A percentile compares a stretch with the other conserved stretches of the same genome.
Conservation (phyloP, 2,888 invertebrate species). For the Smittia sp. region DNA sequence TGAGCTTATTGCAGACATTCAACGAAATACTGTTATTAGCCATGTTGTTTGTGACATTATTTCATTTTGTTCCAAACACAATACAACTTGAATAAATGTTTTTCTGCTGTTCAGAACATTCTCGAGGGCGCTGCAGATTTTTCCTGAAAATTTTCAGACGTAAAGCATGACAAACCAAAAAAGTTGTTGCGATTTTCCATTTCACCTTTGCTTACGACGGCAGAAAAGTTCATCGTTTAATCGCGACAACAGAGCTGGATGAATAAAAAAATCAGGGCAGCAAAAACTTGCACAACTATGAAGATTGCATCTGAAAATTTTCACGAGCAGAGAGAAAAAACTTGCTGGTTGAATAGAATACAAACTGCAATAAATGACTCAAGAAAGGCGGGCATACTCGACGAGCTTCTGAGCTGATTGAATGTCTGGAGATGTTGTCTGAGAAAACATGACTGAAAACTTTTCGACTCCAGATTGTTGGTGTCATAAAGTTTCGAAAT, state of each 20-base stretch:
- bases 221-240: neutral
- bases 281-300: too few species aligned
- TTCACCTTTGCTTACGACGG: neutral
- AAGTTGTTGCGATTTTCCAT: neutral
- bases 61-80: slow-evolving; percentile 7
- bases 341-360: neutral
- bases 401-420: neutral
- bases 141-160: neutral
- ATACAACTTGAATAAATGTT: neutral
- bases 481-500: neutral
- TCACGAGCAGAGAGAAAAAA: neutral
- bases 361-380: neutral
- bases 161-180: neutral
- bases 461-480: neutral
- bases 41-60: neutral
- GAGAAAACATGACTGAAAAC: neutral
- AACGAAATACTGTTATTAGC: slow-evolving; percentile 1
- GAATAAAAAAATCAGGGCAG: too few species aligned
- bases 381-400: neutral
- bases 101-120: neutral
- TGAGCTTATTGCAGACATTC: neutral
- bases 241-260: neutral
- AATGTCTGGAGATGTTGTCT: neutral
- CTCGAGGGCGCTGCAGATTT: neutral
- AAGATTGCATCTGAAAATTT: neutral